Conservation (phyloP, 2,113 vertebrate genomes). For the Maccullochella peelii region DNA sequence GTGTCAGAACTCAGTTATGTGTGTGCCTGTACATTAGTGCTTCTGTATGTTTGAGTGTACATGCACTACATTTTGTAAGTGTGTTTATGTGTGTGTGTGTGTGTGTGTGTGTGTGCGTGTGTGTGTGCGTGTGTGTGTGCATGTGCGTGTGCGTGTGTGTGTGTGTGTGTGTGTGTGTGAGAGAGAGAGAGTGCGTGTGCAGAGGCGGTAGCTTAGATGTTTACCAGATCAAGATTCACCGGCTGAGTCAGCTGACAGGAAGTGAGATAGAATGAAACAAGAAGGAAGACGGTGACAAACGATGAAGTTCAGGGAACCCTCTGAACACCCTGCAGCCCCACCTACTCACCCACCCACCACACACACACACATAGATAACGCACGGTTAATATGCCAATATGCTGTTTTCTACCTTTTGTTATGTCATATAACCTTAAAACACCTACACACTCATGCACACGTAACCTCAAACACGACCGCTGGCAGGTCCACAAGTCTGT, state of each 20-base stretch:
- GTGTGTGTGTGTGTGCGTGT: not conserved
- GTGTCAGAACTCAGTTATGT: not conserved
- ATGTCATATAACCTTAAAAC: slow-evolving; percentile 32
- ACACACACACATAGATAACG: not conserved
- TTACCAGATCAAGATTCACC: slow-evolving; percentile 73
- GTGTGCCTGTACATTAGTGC: not conserved
- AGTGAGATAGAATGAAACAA: slow-evolving; percentile 74
- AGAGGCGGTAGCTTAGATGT: slow-evolving; percentile 50
- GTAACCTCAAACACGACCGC: slow-evolving; percentile 26
- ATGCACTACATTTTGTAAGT: not conserved
- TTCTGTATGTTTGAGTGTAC: not conserved
- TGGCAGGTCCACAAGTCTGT: slow-evolving; percentile 6
- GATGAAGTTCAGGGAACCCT: slow-evolving; percentile 80
- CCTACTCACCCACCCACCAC: slow-evolving; percentile 37
- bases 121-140: not conserved
- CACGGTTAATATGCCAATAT: not conserved
- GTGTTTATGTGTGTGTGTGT: not conserved
- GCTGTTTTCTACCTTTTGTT: slow-evolving; percentile 23
- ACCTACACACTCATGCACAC: slow-evolving; percentile 2
- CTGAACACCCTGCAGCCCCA: slow-evolving; percentile 56
- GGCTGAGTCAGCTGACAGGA: slow-evolving; percentile 82
- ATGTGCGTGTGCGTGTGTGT: not conserved
- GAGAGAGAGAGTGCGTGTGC: not conserved
- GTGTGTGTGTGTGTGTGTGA: too few relatives aligned
- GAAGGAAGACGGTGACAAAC: slow-evolving; percentile 66